A percentile compares a stretch with the other conserved stretches of the same genome.
Conservation (phyloP, 1,140 invertebrate genomes). For the Pseudachorutes palmiensis region DNA sequence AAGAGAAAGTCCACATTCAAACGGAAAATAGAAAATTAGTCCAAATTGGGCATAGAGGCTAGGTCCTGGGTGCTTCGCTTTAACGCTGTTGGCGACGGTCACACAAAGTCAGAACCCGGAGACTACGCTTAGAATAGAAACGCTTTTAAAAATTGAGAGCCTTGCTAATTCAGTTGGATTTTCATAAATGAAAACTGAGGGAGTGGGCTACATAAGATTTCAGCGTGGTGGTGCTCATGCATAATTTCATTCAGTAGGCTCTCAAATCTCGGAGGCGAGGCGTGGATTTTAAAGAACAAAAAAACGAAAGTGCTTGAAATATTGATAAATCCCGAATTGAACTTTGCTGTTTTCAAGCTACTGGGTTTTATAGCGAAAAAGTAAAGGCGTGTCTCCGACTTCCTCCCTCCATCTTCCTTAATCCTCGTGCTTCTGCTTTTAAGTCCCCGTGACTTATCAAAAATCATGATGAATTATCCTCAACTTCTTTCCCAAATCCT, state of each 20-base stretch:
- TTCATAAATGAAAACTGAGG: not conserved
- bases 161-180: not conserved
- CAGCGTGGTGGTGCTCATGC: not conserved
- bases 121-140: too few relatives aligned
- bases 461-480: not conserved
- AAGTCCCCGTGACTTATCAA: not conserved
- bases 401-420: not conserved
- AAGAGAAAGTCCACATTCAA: too few relatives aligned
- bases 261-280: not conserved
- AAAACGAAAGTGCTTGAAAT: not conserved
- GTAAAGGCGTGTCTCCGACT: not conserved
- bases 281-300: not conserved
- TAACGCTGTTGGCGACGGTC: not conserved
- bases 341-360: too few relatives aligned
- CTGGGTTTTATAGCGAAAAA: too few relatives aligned
- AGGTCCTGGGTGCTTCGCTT: too few relatives aligned
- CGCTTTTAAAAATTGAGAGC: too few relatives aligned
- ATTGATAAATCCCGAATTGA: not conserved
- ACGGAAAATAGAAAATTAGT: too few relatives aligned
- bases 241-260: not conserved
- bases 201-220: not conserved
- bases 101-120: not conserved
- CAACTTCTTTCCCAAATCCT: not conserved
- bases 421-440: not conserved
- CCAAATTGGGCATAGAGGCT: too few relatives aligned